Percentiles rank a stretch among this genome's conserved stretches.
Conservation (phyloP, 2,113 vertebrate genomes). For the Ptychochromis oligacanthus region DNA sequence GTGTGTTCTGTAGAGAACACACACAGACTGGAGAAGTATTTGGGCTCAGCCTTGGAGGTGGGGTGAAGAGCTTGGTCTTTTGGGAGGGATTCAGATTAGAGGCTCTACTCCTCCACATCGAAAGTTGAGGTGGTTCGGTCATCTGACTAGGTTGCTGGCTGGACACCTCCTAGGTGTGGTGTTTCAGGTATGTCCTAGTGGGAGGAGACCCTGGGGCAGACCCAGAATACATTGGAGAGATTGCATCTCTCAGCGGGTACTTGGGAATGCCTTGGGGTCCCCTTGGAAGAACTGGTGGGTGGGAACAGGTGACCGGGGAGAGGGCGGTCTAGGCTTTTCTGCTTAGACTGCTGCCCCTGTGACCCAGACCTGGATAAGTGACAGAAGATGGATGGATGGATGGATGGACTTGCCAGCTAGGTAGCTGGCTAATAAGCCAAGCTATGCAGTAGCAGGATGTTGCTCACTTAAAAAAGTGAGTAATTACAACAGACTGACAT, state of each 20-base stretch:
- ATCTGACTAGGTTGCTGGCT: not conserved
- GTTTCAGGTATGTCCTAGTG: no score
- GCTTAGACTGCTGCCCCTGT: no score
- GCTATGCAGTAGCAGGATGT: not conserved
- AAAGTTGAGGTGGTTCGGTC: not conserved
- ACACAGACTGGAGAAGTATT: not conserved
- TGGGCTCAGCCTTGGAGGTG: not conserved
- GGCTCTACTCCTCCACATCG: not conserved
- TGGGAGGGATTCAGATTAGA: not conserved
- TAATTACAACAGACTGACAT: not conserved
- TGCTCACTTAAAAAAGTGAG: not conserved
- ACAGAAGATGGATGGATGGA: not conserved
- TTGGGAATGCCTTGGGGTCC: no score
- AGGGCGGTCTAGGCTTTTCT: no score
- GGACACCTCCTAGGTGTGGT: not conserved
- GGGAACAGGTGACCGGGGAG: no score
- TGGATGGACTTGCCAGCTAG: not conserved
- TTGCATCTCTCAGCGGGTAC: no score
- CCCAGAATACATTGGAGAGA: no score
- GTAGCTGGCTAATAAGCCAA: not conserved
- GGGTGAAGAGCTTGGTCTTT: not conserved
- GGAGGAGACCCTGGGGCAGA: no score
- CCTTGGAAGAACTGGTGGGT: no score
- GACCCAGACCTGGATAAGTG: no score
- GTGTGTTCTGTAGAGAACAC: not conserved